These are phyloP conservation scores for Drosophila eohydei DNA, from an alignment of 2,888 invertebrate species.

Conservation along the genomic window DNA sequence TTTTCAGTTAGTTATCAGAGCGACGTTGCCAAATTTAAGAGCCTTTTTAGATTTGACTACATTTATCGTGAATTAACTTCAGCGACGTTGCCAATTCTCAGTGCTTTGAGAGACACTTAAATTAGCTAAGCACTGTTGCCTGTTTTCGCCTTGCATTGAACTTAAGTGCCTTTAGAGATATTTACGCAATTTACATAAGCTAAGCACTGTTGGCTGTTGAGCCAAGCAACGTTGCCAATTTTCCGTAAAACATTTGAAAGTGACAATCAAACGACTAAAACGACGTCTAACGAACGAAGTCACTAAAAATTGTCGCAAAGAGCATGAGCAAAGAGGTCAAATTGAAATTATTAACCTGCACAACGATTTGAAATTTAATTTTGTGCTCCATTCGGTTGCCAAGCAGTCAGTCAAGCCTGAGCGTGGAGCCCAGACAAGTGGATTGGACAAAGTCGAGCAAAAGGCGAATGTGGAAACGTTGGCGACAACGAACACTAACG, in stretches of 20 bases:
- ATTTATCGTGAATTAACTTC: background rate
- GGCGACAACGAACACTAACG: constrained; percentile 30
- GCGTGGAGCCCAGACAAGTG: constrained; percentile 5
- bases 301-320: constrained; percentile 32
- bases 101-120: background rate
- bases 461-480: constrained; percentile 46
- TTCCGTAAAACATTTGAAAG: constrained; percentile 4
- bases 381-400: constrained; percentile 20
- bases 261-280: constrained; percentile 4
- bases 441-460: constrained; percentile 55
- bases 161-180: background rate
- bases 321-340: constrained; percentile 65
- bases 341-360: constrained; percentile 73
- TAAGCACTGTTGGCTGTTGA: background rate
- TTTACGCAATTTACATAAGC: background rate
- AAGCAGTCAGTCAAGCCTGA: constrained; percentile 1
- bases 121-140: constrained; percentile 1
- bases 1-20: background rate
- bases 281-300: constrained; percentile 14
- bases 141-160: background rate
- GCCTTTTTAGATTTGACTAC: background rate
- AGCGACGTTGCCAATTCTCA: constrained; percentile 2
- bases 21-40: background rate
- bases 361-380: constrained; percentile 76
- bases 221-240: constrained; percentile 3